phyloP scores from a whole-genome alignment of 2,113 vertebrate genomes.

The Macrotus californicus region DNA sequence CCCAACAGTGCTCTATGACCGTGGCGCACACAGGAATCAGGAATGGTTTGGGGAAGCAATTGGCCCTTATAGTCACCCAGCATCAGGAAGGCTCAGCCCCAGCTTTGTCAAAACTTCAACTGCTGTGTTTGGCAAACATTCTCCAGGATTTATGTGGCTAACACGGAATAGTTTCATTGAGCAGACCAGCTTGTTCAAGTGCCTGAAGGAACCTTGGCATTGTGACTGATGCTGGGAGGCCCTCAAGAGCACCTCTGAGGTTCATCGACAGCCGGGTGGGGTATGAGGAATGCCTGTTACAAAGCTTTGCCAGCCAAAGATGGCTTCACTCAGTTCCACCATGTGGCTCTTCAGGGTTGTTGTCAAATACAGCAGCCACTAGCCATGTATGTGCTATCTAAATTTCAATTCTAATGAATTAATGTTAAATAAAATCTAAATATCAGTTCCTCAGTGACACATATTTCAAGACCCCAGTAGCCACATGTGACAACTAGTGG shows the following conservation, averaged over 20 bases:
- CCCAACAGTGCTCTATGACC: background rate
- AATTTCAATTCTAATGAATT: background rate
- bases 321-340: background rate
- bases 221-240: background rate
- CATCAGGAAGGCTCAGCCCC: background rate
- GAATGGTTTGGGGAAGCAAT: background rate
- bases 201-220: background rate
- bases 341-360: background rate
- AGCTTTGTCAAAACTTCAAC: background rate
- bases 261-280: rapidly evolving
- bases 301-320: background rate
- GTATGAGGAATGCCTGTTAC: background rate
- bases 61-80: background rate
- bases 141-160: background rate
- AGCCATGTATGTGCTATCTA: background rate
- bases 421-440: background rate
- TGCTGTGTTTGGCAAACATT: constrained; percentile 6
- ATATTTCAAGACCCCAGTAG: background rate
- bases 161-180: background rate
- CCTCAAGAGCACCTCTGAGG: background rate
- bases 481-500: background rate
- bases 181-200: background rate
- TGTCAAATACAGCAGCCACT: background rate
- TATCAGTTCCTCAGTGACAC: background rate
- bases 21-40: background rate